These are phyloP conservation scores for Catocala fraxini DNA, from an alignment of 2,888 invertebrate genomes.

Conservation along the genomic window DNA sequence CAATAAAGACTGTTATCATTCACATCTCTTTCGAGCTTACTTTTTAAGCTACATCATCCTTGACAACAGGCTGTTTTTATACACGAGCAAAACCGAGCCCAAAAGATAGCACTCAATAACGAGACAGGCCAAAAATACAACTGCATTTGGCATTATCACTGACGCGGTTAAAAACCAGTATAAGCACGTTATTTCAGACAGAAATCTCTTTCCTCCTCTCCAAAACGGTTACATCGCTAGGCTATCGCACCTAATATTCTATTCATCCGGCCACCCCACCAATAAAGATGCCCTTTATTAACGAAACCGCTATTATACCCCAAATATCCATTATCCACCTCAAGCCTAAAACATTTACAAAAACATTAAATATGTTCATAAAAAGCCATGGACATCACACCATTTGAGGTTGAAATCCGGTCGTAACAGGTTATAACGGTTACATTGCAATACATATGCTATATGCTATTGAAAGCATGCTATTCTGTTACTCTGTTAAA, in stretches of 20 bases:
- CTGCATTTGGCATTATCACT: too few relatives aligned
- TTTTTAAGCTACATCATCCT: too few relatives aligned
- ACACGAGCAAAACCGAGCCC: too few relatives aligned
- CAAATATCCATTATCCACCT: slow-evolving; percentile 49
- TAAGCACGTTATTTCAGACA: neutral
- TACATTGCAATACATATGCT: slow-evolving; percentile 4
- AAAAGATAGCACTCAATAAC: too few relatives aligned
- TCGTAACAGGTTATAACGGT: slow-evolving; percentile 62
- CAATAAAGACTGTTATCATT: too few relatives aligned
- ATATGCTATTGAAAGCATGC: slow-evolving; percentile 9
- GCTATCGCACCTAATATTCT: slow-evolving; percentile 11
- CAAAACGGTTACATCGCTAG: slow-evolving; percentile 7
- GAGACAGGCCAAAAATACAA: too few relatives aligned
- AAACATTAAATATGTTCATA: slow-evolving; percentile 52
- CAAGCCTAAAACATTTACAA: slow-evolving; percentile 46
- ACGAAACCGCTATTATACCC: slow-evolving; percentile 38
- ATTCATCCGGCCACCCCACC: slow-evolving; percentile 7
- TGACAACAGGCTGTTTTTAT: too few relatives aligned
- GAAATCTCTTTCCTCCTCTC: neutral
- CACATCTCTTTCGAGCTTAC: too few relatives aligned
- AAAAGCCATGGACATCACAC: slow-evolving; percentile 58
- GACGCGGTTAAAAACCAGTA: neutral
- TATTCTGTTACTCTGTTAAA: neutral
- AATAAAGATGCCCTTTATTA: slow-evolving; percentile 37
- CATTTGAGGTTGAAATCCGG: slow-evolving; percentile 55